Evolutionary conservation across 2,113 vertebrate genomes (phyloP), one percentile per base, ranked within the genome.

Genomic region (Brachyhypopomus occidentalis): DNA sequence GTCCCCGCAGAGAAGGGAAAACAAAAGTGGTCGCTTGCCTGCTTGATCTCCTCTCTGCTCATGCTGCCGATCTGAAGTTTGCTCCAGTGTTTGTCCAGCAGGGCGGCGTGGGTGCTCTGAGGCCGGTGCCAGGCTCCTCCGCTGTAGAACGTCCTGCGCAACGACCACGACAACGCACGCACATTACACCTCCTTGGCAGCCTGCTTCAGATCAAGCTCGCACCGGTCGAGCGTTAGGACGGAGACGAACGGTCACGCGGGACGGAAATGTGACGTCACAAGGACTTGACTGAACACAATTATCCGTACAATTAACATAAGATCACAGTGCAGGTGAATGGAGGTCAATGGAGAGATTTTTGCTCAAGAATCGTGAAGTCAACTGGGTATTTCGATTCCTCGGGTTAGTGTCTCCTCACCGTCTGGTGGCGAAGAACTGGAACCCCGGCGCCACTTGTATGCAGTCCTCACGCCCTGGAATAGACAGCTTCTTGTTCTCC

Each of bases 401-500:
- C 7, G 0, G 3, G 64, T 20, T 70, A 71, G 11, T 5, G n/a
- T 30, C 20, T n/a, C 80, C 87, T 83, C 90, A 99, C 97, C 98
- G 95, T 86, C 98, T 95, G 14, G 98, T 99, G 14, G 97, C 98
- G 92, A 99, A 99, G 84, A 99, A 96, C 59, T 98, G 98, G 90
- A 99, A 99, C 63, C 95, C 96, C 4, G 97, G 92, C 0, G 95
- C 92, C 41, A 96, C 95, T 87, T 97, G 95, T 23, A 99, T 92
- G 84, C 94, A 96, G 71, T 99, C 97, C 20, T 96, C 96, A 58
- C 92, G 90, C 22, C 98, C 98, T 75, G 97, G 97, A 92, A 99
- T 96, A 85, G 96, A 88, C 84, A 99, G 88, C 74, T 96, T 95
- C 84, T 90, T 94, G 86, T 96, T 98, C 89, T 99, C 98, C 96